phyloP scores from a whole-genome alignment of 2,113 vertebrate species.

The Numida meleagris region DNA sequence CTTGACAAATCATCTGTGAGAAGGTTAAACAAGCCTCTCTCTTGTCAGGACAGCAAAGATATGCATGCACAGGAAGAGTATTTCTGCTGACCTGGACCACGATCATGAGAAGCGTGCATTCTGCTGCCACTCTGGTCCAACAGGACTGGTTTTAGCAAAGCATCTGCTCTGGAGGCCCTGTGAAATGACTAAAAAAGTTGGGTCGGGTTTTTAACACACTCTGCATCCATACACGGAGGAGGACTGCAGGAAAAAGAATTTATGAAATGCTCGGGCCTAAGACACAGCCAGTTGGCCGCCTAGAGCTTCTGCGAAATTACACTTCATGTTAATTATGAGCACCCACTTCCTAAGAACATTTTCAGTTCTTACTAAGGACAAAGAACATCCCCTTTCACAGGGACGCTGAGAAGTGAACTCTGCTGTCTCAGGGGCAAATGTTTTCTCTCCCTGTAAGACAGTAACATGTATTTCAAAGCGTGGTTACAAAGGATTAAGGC shows the following conservation, averaged over 20 bases:
- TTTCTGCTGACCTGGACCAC: neutral
- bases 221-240: neutral
- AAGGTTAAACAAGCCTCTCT: slow-evolving; percentile 51
- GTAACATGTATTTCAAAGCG: neutral
- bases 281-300: neutral
- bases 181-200: neutral
- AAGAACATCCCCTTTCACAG: neutral
- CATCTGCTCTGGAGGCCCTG: neutral
- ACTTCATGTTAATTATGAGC: neutral
- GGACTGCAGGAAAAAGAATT: neutral
- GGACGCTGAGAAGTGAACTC: neutral
- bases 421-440: neutral
- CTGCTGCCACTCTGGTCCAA: neutral
- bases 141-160: neutral
- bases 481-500: slow-evolving; percentile 41
- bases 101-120: fast-evolving
- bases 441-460: slow-evolving; percentile 3
- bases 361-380: neutral
- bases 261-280: neutral
- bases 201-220: neutral
- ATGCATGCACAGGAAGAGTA: neutral
- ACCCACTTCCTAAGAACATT: neutral
- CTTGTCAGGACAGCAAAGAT: neutral
- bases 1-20: slow-evolving; percentile 9
- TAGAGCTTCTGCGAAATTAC: neutral